phyloP scores from a whole-genome alignment of 2,113 vertebrate genomes.

The Ailurus styani region DNA sequence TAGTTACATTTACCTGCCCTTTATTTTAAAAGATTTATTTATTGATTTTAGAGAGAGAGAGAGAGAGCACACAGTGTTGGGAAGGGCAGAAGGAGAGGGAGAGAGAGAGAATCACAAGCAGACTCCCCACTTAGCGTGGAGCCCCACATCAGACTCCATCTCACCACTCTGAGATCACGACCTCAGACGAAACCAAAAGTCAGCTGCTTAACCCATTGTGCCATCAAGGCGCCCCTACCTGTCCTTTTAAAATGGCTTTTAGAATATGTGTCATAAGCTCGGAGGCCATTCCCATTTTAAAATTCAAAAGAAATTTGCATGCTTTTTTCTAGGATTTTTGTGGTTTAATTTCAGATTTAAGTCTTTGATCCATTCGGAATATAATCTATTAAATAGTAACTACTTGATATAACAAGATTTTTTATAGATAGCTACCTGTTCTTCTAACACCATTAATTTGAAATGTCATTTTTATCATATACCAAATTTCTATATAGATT shows the following conservation, averaged over 20 bases:
- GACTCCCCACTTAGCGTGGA: neutral
- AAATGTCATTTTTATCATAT: neutral
- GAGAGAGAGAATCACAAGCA: neutral
- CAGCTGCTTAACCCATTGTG: neutral
- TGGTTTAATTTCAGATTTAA: neutral
- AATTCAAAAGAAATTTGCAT: neutral
- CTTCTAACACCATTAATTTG: neutral
- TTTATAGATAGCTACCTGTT: neutral
- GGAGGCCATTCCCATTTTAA: neutral
- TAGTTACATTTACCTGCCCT: neutral
- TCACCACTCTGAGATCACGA: neutral
- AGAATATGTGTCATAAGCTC: neutral
- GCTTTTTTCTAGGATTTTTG: neutral
- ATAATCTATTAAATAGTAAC: neutral
- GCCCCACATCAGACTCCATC: neutral
- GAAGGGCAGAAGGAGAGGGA: neutral
- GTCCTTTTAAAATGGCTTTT: neutral
- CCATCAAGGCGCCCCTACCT: neutral
- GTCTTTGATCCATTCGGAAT: neutral
- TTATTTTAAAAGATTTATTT: neutral
- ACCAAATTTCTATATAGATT: neutral
- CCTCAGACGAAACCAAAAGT: neutral
- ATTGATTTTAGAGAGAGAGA: neutral
- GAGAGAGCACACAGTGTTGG: too few relatives aligned
- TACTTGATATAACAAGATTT: neutral